Conservation (phyloP, 2,888 invertebrate genomes). For the Mesoligia furuncula region DNA sequence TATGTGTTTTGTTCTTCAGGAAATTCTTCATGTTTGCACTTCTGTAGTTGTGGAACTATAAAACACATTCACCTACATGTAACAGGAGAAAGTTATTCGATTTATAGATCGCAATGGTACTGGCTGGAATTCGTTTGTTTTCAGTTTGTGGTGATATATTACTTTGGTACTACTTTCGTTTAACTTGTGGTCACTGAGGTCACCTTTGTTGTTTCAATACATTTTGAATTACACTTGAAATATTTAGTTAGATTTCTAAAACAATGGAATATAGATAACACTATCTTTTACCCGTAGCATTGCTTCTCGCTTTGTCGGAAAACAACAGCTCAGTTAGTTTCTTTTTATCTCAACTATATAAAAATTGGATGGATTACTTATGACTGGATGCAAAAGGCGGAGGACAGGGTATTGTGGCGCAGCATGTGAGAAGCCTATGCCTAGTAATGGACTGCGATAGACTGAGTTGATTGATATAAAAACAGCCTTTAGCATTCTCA, state of each 20-base stretch:
- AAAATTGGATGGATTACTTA: background rate
- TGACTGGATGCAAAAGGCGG: background rate
- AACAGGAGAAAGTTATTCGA: conserved; percentile 45
- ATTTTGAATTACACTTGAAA: background rate
- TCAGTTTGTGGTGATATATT: conserved; percentile 22
- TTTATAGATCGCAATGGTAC: conserved; percentile 52
- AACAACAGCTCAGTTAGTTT: background rate
- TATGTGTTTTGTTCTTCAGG: conserved; percentile 23
- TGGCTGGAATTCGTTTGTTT: conserved; percentile 37
- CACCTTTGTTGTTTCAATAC: background rate
- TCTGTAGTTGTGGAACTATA: conserved; percentile 31
- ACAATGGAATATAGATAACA: background rate
- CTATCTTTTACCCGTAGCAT: background rate
- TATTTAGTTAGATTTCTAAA: background rate
- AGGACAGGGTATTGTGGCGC: background rate
- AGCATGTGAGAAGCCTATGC: too few species aligned
- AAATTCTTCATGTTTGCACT: conserved; percentile 53
- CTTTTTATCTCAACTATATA: background rate
- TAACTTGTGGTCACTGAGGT: background rate
- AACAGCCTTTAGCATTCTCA: too few species aligned
- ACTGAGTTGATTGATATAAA: background rate
- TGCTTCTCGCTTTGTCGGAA: background rate
- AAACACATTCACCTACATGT: conserved; percentile 34
- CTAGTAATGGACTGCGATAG: background rate
- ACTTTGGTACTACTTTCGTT: conserved; percentile 2